A percentile compares a stretch with the other conserved stretches of the same genome.
These are phyloP conservation scores for Bombus sibiricus DNA, from an alignment of 1,140 invertebrate genomes.

Conservation along the genomic window DNA sequence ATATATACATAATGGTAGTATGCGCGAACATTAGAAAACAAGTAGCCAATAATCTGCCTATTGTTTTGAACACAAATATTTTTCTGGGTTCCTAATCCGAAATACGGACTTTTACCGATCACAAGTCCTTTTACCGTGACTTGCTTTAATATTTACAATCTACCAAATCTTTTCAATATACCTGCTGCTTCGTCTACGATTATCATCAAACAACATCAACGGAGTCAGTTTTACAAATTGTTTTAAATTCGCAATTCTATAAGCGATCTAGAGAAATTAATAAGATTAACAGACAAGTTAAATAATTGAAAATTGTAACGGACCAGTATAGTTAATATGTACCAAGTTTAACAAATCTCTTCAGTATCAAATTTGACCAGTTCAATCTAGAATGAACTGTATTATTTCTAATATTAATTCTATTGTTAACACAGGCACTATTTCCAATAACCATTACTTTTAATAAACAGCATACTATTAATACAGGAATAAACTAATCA, in stretches of 20 bases:
- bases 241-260: no score
- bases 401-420: neutral
- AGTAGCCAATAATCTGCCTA: conserved; percentile 19
- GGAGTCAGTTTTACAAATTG: no score
- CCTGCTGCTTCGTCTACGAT: no score
- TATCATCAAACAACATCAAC: no score
- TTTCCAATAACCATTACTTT: no score
- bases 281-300: no score
- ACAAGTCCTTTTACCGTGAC: neutral
- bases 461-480: no score
- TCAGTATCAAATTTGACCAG: neutral
- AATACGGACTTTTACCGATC: neutral
- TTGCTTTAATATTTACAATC: neutral
- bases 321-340: neutral
- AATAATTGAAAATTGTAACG: neutral
- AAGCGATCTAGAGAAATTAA: no score
- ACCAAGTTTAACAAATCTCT: neutral
- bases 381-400: no score
- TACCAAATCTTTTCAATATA: neutral
- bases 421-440: neutral
- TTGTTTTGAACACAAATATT: conserved; percentile 44
- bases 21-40: no score
- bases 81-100: conserved; percentile 20
- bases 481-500: no score
- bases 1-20: neutral